Evolutionary conservation across 2,888 invertebrate genomes (phyloP).

Genomic region (Pristionchus japonicus): DNA sequence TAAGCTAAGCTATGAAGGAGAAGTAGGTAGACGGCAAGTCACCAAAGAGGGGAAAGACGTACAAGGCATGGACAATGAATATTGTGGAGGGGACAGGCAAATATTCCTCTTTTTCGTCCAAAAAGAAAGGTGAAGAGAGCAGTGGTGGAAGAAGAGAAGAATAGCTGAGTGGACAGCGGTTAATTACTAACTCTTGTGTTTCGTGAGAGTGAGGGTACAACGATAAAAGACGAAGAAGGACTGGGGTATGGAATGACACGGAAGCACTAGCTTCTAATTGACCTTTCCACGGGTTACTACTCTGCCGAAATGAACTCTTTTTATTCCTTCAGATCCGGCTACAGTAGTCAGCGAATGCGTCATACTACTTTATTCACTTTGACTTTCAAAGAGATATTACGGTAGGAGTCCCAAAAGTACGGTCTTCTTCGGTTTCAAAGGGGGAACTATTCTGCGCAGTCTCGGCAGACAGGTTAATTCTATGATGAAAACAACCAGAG

Average conservation of each 20-base stretch:
- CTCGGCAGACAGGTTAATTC: slow-evolving; percentile 2
- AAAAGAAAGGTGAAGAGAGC: neutral
- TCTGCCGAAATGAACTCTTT: neutral
- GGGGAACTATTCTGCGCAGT: neutral
- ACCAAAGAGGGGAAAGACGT: neutral
- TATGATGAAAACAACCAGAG: neutral
- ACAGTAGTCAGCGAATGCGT: neutral
- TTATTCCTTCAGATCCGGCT: neutral
- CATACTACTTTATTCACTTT: neutral
- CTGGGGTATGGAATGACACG: neutral
- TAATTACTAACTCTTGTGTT: slow-evolving; percentile 31
- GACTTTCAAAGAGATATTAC: neutral
- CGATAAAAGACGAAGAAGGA: slow-evolving; percentile 9
- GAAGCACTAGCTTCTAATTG: neutral
- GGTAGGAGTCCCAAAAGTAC: neutral
- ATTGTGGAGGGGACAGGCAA: slow-evolving; percentile 16
- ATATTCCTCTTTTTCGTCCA: neutral
- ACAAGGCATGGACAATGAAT: slow-evolving; percentile 6
- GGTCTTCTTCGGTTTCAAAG: neutral
- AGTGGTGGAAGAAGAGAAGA: neutral
- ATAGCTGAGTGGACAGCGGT: neutral
- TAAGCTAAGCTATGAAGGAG: neutral
- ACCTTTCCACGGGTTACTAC: too few species aligned
- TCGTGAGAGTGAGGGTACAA: slow-evolving; percentile 4
- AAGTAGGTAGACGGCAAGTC: neutral